Evolutionary conservation across 2,113 vertebrate species (phyloP), one percentile per base, ranked within the genome.

Genomic region (Solenodon paradoxus): DNA sequence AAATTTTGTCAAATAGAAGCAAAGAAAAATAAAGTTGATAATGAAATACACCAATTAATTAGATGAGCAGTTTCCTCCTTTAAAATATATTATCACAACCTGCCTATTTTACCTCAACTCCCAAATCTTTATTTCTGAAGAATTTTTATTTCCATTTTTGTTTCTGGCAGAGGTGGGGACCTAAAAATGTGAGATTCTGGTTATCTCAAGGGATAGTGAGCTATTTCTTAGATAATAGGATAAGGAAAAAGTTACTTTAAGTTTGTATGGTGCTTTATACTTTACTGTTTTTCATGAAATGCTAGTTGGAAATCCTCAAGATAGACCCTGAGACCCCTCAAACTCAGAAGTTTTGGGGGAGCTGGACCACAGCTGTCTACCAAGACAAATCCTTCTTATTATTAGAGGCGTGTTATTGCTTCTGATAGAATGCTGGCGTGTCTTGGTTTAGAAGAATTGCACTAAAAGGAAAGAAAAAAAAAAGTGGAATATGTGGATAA

Each of bases 11-110:
- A 97, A 79, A 69, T 42, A 59, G 47, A 90, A 94, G 61, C 45
- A 68, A 74, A 71, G 9, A 59, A 85, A 77, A 32, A 57, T 61
- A 7, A 49, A 49, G 47, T 77, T 87, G 47, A 59, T 30, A 15
- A 20, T 35, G n/a, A 75, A 55, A 75, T 97, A 88, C n/a, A n/a
- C 72, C 57, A 94, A 45, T 95, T 97, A 94, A 81, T 90, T 97
- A 93, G 9, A 69, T 75, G 19, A 91, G 22, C 30, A 30, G 0
- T 51, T 72, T 66, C 8, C 42, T 68, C 13, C 45, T 87, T 79
- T 74, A 83, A 88, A 78, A 13, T 69, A 38, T 30, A 71, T 84
- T 78, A 51, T 47, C 66, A 26, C 26, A 78, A 51, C 74, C 32
- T 53, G 7, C 22, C 24, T 85, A 10, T 22, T 80, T n/a, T 71